Evolutionary conservation across 30 jellyfish, hydroid and myxozoan genomes (phyloP).

Genomic region (Aurelia coerulea): DNA sequence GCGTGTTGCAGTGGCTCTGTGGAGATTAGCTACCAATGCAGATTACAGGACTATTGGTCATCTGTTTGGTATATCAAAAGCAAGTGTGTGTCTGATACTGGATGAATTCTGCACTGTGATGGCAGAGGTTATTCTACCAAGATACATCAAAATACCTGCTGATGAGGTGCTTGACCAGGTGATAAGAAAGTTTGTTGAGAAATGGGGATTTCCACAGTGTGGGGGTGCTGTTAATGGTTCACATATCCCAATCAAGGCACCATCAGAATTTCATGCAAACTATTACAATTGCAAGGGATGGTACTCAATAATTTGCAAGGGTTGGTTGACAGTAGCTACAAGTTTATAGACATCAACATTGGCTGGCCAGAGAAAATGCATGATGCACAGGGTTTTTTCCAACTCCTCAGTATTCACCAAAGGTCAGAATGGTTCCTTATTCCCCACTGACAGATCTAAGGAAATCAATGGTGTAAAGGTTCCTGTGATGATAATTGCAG

Average conservation of each 20-base stretch:
- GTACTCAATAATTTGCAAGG: conserved; percentile 17
- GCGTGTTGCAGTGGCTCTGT: conserved; percentile 40
- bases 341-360: conserved; percentile 14
- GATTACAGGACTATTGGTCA: conserved; percentile 27
- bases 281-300: conserved; percentile 35
- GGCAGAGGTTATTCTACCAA: background rate
- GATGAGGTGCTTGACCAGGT: background rate
- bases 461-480: conserved; percentile 50
- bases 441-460: conserved; percentile 5
- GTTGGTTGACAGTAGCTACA: conserved; percentile 15
- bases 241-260: conserved; percentile 34
- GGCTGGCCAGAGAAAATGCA: conserved; percentile 61
- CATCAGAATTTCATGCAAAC: conserved; percentile 14
- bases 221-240: conserved; percentile 39
- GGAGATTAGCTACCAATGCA: conserved; percentile 34
- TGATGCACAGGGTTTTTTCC: conserved; percentile 46
- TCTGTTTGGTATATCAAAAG: background rate
- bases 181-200: background rate
- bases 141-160: conserved; percentile 1
- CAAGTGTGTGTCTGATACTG: background rate
- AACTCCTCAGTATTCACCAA: conserved; percentile 13
- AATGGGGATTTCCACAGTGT: conserved; percentile 39
- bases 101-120: conserved; percentile 4
- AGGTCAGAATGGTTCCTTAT: conserved; percentile 32
- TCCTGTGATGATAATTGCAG: conserved; percentile 30